phyloP scores from a whole-genome alignment of 2,888 invertebrate species.

The Ormyrus nitidulus region DNA sequence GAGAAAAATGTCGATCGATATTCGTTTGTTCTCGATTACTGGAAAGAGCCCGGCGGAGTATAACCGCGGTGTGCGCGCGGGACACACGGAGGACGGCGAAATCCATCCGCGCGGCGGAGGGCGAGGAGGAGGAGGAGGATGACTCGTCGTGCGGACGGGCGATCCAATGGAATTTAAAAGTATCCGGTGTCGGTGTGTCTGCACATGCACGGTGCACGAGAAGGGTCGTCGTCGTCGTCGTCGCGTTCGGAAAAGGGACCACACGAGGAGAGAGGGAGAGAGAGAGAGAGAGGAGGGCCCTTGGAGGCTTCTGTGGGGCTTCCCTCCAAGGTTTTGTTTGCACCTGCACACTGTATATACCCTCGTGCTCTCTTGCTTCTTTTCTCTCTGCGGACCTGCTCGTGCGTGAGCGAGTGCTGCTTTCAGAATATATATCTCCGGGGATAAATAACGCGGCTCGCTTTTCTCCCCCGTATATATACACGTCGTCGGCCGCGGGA shows the following conservation, averaged over 20 bases:
- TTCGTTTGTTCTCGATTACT: constrained; percentile 55
- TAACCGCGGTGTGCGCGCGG: constrained; percentile 40
- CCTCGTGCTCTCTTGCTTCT: background rate
- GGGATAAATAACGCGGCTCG: constrained; percentile 1
- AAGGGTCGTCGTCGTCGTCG: no score
- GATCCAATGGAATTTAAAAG: constrained; percentile 68
- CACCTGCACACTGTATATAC: constrained; percentile 58
- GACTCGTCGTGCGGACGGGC: constrained; percentile 63
- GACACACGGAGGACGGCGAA: constrained; percentile 56
- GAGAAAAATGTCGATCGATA: constrained; percentile 48
- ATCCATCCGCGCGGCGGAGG: constrained; percentile 58
- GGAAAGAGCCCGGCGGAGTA: constrained; percentile 30
- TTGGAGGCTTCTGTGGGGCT: constrained; percentile 57
- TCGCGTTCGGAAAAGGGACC: constrained; percentile 20
- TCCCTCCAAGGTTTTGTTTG: constrained; percentile 60
- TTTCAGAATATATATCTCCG: background rate
- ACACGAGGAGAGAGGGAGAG: constrained; percentile 14
- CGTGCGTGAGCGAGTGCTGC: constrained; percentile 21
- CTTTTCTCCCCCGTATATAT: background rate
- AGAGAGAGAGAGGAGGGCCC: constrained; percentile 37
- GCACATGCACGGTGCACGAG: no score
- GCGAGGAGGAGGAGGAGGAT: constrained; percentile 57
- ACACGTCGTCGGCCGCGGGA: background rate
- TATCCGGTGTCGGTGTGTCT: constrained; percentile 66
- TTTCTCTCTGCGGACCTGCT: constrained; percentile 18